These are phyloP conservation scores for Gymnosoma rotundatum DNA, from an alignment of 2,888 invertebrate species.

Conservation along the genomic window DNA sequence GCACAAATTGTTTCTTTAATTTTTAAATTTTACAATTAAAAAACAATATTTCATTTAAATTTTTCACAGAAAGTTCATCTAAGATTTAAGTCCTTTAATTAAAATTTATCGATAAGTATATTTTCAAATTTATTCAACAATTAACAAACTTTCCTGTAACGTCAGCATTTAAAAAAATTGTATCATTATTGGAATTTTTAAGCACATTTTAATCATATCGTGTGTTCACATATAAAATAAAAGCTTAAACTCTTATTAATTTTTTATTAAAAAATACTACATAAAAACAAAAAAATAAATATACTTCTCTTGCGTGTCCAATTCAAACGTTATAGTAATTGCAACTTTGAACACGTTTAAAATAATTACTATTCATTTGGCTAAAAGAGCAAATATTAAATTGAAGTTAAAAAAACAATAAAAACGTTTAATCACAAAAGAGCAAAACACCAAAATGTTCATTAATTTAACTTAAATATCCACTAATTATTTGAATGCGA, in stretches of 20 bases:
- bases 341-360: conserved; percentile 16
- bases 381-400: conserved; percentile 52
- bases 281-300: neutral
- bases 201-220: too few species aligned
- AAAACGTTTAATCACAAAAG: conserved; percentile 27
- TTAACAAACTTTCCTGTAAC: too few species aligned
- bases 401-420: conserved; percentile 16
- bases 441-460: conserved; percentile 26
- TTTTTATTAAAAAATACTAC: neutral
- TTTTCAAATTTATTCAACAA: too few species aligned
- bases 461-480: conserved; percentile 45
- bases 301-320: conserved; percentile 8
- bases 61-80: neutral
- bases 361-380: conserved; percentile 43
- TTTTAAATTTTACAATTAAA: too few species aligned
- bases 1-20: too few species aligned
- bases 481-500: conserved; percentile 52
- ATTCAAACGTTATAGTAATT: neutral
- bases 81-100: neutral
- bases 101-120: too few species aligned
- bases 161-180: too few species aligned
- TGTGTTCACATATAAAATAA: neutral
- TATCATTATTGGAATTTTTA: too few species aligned
- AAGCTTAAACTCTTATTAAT: neutral
- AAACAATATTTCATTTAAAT: neutral